Evolutionary conservation across 2,888 invertebrate species (phyloP).

Genomic region (Dicycla oo): DNA sequence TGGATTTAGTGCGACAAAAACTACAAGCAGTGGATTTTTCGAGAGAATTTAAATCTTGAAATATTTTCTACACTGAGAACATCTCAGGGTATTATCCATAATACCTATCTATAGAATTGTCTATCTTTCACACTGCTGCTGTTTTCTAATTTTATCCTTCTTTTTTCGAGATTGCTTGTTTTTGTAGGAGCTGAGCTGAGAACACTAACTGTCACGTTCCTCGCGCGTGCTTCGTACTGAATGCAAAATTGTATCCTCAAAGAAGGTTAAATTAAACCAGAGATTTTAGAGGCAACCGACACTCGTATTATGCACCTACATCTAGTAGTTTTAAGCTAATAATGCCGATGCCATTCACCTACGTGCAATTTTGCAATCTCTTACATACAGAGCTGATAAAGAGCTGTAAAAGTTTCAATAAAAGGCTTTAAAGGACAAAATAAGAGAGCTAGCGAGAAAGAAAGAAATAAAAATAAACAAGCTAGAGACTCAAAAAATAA

Average conservation of each 20-base stretch:
- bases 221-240: constrained; percentile 15
- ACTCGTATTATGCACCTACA: not conserved
- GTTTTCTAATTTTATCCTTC: not conserved
- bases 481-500: constrained; percentile 12
- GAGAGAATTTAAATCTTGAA: constrained; percentile 1
- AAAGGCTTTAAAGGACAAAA: constrained; percentile 1
- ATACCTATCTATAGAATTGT: not conserved
- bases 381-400: constrained; percentile 20
- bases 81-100: not conserved
- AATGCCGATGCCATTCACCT: constrained; percentile 3
- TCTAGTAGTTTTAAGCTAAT: not conserved
- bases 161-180: not conserved
- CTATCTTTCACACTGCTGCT: not conserved
- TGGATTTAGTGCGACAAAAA: constrained; percentile 42
- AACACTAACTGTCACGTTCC: constrained; percentile 3
- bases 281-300: not conserved
- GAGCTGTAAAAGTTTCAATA: constrained; percentile 13
- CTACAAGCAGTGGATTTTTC: constrained; percentile 25
- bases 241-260: constrained; percentile 25
- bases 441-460: constrained; percentile 3
- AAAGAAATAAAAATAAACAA: not conserved
- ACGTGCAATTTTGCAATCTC: constrained; percentile 19
- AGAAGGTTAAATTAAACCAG: not conserved
- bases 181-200: not conserved
- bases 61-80: not conserved